These are phyloP conservation scores for Chlorocebus sabaeus DNA, from an alignment of 2,113 vertebrate genomes.

Conservation along the genomic window DNA sequence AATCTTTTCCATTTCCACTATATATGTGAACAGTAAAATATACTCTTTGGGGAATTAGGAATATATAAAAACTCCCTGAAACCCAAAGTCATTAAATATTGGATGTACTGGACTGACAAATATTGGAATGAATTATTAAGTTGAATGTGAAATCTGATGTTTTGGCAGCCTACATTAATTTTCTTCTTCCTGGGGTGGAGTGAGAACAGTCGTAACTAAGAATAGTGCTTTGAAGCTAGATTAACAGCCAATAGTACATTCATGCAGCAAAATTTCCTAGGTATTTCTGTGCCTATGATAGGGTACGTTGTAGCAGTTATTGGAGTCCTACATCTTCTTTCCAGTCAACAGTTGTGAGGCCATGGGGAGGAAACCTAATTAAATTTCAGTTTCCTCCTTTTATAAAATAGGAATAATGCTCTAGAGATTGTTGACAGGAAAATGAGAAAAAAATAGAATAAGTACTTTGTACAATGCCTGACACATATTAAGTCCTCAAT, in stretches of 20 bases:
- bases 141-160: neutral
- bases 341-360: neutral
- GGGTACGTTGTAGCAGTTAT: neutral
- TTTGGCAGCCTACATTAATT: conserved; percentile 35
- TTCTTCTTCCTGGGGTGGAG: neutral
- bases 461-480: neutral
- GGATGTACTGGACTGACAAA: neutral
- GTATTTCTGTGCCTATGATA: neutral
- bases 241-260: neutral
- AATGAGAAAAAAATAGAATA: neutral
- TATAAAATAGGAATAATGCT: neutral
- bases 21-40: neutral
- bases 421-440: neutral
- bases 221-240: neutral
- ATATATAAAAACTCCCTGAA: neutral
- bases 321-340: neutral
- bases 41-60: neutral
- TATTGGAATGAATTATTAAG: neutral
- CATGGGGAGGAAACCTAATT: neutral
- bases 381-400: conserved; percentile 23
- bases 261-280: neutral
- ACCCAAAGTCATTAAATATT: neutral
- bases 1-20: neutral
- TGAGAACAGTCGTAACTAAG: neutral
- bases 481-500: neutral